Conservation (phyloP, 2,113 vertebrate species). For the Dipodomys ordii region DNA sequence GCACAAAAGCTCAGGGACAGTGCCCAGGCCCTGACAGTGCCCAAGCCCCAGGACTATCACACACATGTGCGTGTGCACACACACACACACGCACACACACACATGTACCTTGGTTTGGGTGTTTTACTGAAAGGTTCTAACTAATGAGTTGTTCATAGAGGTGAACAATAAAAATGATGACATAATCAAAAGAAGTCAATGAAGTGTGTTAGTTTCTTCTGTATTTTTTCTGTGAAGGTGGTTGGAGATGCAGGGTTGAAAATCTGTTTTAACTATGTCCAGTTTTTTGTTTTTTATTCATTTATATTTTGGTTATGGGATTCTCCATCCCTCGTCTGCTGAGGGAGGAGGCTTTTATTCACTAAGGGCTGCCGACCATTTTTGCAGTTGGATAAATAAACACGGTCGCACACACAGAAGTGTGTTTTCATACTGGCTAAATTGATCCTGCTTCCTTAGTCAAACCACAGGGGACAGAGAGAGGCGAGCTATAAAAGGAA, state of each 20-base stretch:
- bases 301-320: slow-evolving; percentile 63
- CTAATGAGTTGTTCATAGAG: slow-evolving; percentile 44
- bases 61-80: too few species aligned
- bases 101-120: slow-evolving; percentile 50
- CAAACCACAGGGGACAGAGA: neutral
- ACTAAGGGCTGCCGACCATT: slow-evolving; percentile 79
- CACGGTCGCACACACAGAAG: slow-evolving; percentile 41
- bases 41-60: too few species aligned
- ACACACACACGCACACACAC: too few species aligned
- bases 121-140: slow-evolving; percentile 78
- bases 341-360: slow-evolving; percentile 83
- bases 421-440: slow-evolving; percentile 5
- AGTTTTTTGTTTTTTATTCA: slow-evolving; percentile 59
- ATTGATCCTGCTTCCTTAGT: neutral
- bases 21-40: too few species aligned
- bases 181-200: slow-evolving; percentile 79
- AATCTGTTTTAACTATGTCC: slow-evolving; percentile 79
- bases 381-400: slow-evolving; percentile 79
- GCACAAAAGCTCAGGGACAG: too few species aligned
- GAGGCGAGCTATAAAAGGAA: neutral
- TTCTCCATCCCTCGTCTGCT: slow-evolving; percentile 83
- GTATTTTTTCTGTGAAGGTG: slow-evolving; percentile 77
- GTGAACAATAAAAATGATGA: slow-evolving; percentile 63
- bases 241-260: slow-evolving; percentile 65
- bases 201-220: slow-evolving; percentile 72